These are phyloP conservation scores for Apteryx mantelli DNA, from an alignment of 2,113 vertebrate species.

Conservation along the genomic window DNA sequence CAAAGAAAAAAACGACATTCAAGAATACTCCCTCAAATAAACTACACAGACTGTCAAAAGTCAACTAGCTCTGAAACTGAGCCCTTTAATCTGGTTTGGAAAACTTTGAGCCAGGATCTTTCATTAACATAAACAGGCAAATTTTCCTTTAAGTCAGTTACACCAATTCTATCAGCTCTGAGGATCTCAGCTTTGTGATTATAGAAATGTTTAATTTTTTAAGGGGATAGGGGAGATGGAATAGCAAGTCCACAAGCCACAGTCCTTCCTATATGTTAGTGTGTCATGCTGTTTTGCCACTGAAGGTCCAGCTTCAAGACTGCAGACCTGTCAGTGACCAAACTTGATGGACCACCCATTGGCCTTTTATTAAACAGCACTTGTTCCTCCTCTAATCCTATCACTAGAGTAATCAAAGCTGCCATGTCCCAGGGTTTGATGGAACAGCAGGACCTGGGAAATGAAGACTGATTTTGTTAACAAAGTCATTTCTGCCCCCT, in stretches of 20 bases:
- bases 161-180: not conserved
- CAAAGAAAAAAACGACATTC: not conserved
- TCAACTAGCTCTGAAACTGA: not conserved
- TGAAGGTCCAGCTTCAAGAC: slow-evolving; percentile 29
- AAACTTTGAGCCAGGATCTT: not conserved
- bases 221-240: not conserved
- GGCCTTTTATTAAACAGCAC: slow-evolving; percentile 61
- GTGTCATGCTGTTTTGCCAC: slow-evolving; percentile 1
- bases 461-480: slow-evolving; percentile 75
- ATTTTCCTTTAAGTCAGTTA: not conserved
- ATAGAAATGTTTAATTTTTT: not conserved
- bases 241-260: not conserved
- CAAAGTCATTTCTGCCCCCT: slow-evolving; percentile 68
- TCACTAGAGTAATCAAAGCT: slow-evolving; percentile 47
- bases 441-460: slow-evolving; percentile 75
- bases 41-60: not conserved
- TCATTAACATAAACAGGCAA: not conserved
- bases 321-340: slow-evolving; percentile 53
- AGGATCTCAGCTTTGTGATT: not conserved
- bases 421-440: slow-evolving; percentile 61
- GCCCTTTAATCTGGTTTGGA: not conserved
- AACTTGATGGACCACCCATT: slow-evolving; percentile 55
- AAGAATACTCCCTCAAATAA: not conserved
- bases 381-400: slow-evolving; percentile 48
- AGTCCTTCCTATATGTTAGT: not conserved